phyloP scores from a whole-genome alignment of 1,140 invertebrate genomes.

The Macrocentrus cingulum region DNA sequence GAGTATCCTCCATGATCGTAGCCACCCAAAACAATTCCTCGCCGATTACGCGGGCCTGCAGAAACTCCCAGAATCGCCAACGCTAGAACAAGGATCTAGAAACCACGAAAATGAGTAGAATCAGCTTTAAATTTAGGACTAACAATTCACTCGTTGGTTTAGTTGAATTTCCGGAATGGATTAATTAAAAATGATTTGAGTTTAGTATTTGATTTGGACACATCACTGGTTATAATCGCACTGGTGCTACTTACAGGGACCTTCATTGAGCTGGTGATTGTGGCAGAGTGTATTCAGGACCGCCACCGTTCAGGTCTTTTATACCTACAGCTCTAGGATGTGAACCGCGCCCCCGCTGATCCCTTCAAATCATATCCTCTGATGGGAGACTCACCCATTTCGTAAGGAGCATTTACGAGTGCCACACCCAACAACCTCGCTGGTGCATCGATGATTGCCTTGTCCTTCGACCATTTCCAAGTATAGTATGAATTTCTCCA shows the following conservation, averaged over 20 bases:
- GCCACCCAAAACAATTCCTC: slow-evolving; percentile 31
- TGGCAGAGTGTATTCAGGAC: slow-evolving; percentile 48
- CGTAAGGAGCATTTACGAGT: slow-evolving; percentile 54
- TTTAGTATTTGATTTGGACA: no score
- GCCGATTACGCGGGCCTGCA: slow-evolving; percentile 37
- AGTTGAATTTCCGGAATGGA: no score
- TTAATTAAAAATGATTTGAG: no score
- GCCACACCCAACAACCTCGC: slow-evolving; percentile 51
- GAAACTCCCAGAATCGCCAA: slow-evolving; percentile 32
- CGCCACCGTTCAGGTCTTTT: slow-evolving; percentile 47
- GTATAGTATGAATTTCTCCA: no score
- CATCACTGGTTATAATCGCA: no score
- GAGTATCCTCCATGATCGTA: slow-evolving; percentile 31
- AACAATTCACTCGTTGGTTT: no score
- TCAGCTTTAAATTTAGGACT: not conserved
- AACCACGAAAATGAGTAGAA: slow-evolving; percentile 14
- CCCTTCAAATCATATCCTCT: slow-evolving; percentile 58
- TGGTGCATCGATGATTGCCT: slow-evolving; percentile 24
- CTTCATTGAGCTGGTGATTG: slow-evolving; percentile 54
- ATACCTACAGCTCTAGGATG: slow-evolving; percentile 48
- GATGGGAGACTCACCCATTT: slow-evolving; percentile 53
- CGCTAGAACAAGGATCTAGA: slow-evolving; percentile 35
- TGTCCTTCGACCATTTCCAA: slow-evolving; percentile 11
- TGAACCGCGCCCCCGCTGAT: slow-evolving; percentile 55
- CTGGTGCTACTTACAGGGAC: slow-evolving; percentile 56